Base-by-base conservation (phyloP, 2,797 vertebrate species). In the Semotilus atromaculatus region DNA sequence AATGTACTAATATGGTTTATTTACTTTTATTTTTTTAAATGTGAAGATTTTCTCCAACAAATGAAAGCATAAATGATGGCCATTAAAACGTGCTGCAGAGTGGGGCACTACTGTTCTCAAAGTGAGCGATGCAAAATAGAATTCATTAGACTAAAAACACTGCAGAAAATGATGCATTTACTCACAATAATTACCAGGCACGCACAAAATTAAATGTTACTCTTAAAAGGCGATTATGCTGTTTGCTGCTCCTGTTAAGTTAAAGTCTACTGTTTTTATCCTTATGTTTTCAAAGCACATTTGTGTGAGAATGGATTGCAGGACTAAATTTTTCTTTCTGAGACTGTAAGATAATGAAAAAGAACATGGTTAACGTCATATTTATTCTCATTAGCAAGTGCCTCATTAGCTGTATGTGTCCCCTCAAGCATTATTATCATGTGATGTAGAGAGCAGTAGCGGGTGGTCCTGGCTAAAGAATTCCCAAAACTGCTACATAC, bases 161-260 rank as follows among this genome's bases (percentile, higher is more conserved):
- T 29, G 43, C 19, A 26, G 43, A 76, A 75, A 83, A 83, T 40
- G 1, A 53, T 21, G 31, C 43, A 75, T 76, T 67, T 55, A 55
- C 43, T 76, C 34, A 66, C 43, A 51, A 67, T 83, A 67, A 83
- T 66, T 75, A 67, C 23, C 29, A 74, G 10, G n/a, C n/a, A 29
- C 16, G 62, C 36, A 48, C 23, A 82, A 14, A 82, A 82, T 64
- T 26, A 51, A 38, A 74, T 82, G 23, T 48, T 82, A 11, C 73
- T 73, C 29, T 82, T 73, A 74, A 82, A 73, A 82, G 55, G 55
- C 38, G 48, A 82, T 82, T 74, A 82, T 82, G 43, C 29, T 68
- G 48, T 48, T 23, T 13, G 10, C 72, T 75, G 72, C 60, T 76
- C n/a, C 31, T 8, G 4, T 53, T 21, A 31, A 67, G 62, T 53